Evolutionary conservation across 1,140 invertebrate genomes (phyloP).

Genomic region (Heterodera schachtii): DNA sequence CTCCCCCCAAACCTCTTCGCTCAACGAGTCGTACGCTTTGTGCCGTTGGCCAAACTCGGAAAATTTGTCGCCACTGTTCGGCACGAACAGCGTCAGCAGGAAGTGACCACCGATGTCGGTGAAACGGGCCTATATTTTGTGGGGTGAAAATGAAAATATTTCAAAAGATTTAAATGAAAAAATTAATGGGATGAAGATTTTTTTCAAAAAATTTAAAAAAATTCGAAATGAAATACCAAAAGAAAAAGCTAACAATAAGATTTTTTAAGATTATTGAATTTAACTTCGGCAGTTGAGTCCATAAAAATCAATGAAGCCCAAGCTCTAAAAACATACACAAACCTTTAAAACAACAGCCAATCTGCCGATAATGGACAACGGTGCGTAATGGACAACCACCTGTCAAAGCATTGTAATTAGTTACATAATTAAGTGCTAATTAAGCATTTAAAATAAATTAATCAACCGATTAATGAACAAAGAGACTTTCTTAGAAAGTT

Average conservation of each 20-base stretch:
- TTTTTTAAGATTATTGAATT: too few relatives aligned
- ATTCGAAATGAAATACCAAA: too few relatives aligned
- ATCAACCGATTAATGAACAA: too few relatives aligned
- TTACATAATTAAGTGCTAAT: neutral
- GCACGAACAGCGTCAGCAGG: slow-evolving; percentile 15
- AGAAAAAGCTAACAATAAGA: too few relatives aligned
- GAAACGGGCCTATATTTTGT: neutral
- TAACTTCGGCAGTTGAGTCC: too few relatives aligned
- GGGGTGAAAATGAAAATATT: too few relatives aligned
- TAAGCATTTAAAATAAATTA: neutral
- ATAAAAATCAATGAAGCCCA: too few relatives aligned
- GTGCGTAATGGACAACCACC: slow-evolving; percentile 44
- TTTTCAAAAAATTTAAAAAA: too few relatives aligned
- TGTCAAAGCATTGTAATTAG: slow-evolving; percentile 14
- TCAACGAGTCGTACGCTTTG: slow-evolving; percentile 10
- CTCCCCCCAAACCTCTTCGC: neutral
- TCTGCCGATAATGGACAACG: slow-evolving; percentile 39
- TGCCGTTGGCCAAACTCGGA: neutral
- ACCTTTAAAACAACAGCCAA: slow-evolving; percentile 49
- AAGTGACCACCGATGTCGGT: neutral
- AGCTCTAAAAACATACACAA: too few relatives aligned
- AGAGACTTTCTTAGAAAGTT: too few relatives aligned
- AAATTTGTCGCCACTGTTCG: slow-evolving; percentile 11
- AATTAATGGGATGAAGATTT: too few relatives aligned
- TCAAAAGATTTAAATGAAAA: too few relatives aligned